These are phyloP conservation scores for Leptosomus discolor DNA, from an alignment of 2,113 vertebrate species.

Conservation along the genomic window DNA sequence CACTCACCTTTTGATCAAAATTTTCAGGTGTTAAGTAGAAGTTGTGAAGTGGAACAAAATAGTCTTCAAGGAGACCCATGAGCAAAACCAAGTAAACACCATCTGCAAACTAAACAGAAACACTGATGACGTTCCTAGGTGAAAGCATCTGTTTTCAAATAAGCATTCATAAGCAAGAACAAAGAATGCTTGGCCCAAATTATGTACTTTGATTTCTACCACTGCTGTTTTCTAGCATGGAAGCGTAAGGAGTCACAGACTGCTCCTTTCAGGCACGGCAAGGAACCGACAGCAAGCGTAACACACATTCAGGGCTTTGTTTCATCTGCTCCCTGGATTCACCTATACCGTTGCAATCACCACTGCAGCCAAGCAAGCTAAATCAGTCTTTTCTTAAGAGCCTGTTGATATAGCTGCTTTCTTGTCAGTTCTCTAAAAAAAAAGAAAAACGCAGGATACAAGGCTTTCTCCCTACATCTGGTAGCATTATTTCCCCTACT, in stretches of 20 bases:
- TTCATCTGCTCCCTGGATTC: neutral
- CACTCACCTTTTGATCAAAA: conserved; percentile 92
- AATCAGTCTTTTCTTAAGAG: neutral
- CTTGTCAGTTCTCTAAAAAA: neutral
- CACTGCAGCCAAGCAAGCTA: neutral
- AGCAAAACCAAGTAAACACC: conserved; percentile 94
- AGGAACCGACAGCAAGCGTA: neutral
- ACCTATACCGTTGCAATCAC: neutral
- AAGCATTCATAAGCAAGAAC: neutral
- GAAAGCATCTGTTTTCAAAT: neutral
- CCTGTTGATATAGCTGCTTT: neutral
- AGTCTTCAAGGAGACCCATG: conserved; percentile 93
- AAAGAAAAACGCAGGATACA: neutral
- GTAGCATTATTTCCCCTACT: neutral
- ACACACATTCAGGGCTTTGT: neutral
- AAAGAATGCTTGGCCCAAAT: neutral
- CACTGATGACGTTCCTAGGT: neutral
- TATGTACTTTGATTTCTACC: neutral
- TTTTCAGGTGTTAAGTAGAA: conserved; percentile 94
- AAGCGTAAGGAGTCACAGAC: neutral
- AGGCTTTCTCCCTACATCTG: neutral
- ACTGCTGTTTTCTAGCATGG: neutral
- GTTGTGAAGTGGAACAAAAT: conserved; percentile 93
- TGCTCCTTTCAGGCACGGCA: neutral
- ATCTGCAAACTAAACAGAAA: conserved; percentile 88